Evolutionary conservation across 2,888 invertebrate genomes (phyloP), one percentile per base, ranked within the genome.

Genomic region (Hylaea fasciaria): DNA sequence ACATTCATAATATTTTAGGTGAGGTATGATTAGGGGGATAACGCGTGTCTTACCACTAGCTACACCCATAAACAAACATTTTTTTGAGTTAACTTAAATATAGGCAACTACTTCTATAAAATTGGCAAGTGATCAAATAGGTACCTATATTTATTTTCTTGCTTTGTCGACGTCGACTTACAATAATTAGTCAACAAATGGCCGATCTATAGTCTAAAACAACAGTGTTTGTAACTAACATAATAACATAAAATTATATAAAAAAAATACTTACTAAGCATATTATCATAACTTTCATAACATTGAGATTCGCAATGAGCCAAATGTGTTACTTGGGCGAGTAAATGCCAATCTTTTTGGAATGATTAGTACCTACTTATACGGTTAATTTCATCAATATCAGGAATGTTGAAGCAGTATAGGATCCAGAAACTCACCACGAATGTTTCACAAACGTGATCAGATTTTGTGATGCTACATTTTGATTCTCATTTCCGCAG

Each of bases 241-340:
- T 57, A 51, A 17, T 32, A 51, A 43, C 43, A 50, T 50, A 45
- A 44, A 45, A 51, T 35, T 29, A 55, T 46, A 35, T 29, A 59
- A 53, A 53, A 53, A 53, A 58, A 53, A 35, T 47, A 49, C 45
- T 49, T 49, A 13, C 44, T 40, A 47, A 47, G 32, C 22, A 22
- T 50, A 44, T 14, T 50, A 44, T 14, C 41, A 28, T n/a, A n/a
- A n/a, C n/a, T n/a, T n/a, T n/a, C n/a, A n/a, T 41, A 41, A 37
- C 41, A 45, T 50, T 55, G 60, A 60, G 60, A 60, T 60, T 60
- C 60, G 44, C 13, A 32, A 32, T 55, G 54, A 60, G 60, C 55
- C 32, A 14, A 53, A 57, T 57, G 8, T 13, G 12, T 17, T n/a
- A 17, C 22, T 57, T 55, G 46, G 35, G 29, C 48, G 14, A 46